Percentiles rank a stretch among this genome's conserved stretches.
These are phyloP conservation scores for Enteromius argenteus DNA, from an alignment of 2,797 vertebrate genomes.

Conservation along the genomic window DNA sequence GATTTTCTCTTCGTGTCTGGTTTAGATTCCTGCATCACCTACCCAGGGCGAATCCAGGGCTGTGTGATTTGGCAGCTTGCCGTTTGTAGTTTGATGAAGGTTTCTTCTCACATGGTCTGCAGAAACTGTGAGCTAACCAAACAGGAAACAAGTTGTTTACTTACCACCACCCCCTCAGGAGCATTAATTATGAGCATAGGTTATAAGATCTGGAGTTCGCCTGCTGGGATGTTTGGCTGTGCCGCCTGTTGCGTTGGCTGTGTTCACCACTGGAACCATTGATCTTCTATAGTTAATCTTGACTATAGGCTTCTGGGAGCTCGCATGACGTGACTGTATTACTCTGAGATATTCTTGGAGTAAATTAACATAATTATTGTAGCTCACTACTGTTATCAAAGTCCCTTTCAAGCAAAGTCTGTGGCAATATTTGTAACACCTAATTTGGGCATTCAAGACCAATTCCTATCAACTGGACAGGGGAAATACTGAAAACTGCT, in stretches of 20 bases:
- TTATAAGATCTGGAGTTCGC: conserved; percentile 15
- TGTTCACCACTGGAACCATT: conserved; percentile 28
- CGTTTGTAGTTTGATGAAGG: conserved; percentile 24
- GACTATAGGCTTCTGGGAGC: conserved; percentile 48
- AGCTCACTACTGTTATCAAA: neutral
- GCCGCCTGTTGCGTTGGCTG: conserved; percentile 9
- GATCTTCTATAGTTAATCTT: conserved; percentile 56
- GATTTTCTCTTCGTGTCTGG: conserved; percentile 17
- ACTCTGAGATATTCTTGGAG: neutral
- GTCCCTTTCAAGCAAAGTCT: neutral
- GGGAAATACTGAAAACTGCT: neutral
- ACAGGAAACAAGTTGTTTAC: conserved; percentile 27
- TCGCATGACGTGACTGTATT: conserved; percentile 8
- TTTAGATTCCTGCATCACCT: conserved; percentile 1
- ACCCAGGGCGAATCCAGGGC: neutral
- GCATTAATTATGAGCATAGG: conserved; percentile 30
- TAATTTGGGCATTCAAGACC: neutral
- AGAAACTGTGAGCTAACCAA: conserved; percentile 10
- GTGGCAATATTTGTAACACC: neutral
- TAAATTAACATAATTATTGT: neutral
- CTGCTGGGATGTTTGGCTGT: conserved; percentile 35
- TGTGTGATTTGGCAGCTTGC: conserved; percentile 15
- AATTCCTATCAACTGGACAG: neutral
- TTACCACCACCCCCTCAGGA: conserved; percentile 20
- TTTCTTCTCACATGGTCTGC: neutral